Conservation (phyloP, 1,140 invertebrate genomes). For the Drosophila ironensis region DNA sequence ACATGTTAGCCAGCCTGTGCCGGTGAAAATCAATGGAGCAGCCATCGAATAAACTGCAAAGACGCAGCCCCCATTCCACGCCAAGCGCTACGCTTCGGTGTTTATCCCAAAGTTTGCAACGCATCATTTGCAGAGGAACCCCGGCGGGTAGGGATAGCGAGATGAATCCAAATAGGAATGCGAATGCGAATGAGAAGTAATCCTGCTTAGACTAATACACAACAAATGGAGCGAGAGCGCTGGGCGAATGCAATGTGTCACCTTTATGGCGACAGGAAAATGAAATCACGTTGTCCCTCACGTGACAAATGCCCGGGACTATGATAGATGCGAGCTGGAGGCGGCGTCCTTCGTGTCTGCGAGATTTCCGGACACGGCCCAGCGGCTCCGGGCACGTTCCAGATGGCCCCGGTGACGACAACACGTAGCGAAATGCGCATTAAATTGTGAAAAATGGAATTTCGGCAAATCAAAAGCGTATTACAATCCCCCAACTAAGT, state of each 20-base stretch:
- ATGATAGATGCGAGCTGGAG: slow-evolving; percentile 63
- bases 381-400: slow-evolving; percentile 55
- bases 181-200: not conserved
- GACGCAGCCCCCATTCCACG: not conserved
- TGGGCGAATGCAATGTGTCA: slow-evolving; percentile 69
- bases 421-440: slow-evolving; percentile 78
- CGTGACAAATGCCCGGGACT: slow-evolving; percentile 71
- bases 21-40: slow-evolving; percentile 58
- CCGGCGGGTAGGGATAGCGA: no score
- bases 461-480: slow-evolving; percentile 77
- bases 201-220: slow-evolving; percentile 38
- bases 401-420: slow-evolving; percentile 67
- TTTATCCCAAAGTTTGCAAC: slow-evolving; percentile 19
- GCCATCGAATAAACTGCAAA: slow-evolving; percentile 40
- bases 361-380: slow-evolving; percentile 12
- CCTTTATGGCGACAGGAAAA: slow-evolving; percentile 80
- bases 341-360: not conserved
- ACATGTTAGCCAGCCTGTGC: slow-evolving; percentile 38
- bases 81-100: slow-evolving; percentile 34
- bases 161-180: not conserved
- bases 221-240: slow-evolving; percentile 42
- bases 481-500: slow-evolving; percentile 65
- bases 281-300: slow-evolving; percentile 79
- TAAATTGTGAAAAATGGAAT: slow-evolving; percentile 81
- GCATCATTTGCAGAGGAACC: slow-evolving; percentile 11